Percentiles rank a stretch among this genome's conserved stretches.
Evolutionary conservation across 2,113 vertebrate genomes (phyloP).

Genomic region (Sprattus sprattus): DNA sequence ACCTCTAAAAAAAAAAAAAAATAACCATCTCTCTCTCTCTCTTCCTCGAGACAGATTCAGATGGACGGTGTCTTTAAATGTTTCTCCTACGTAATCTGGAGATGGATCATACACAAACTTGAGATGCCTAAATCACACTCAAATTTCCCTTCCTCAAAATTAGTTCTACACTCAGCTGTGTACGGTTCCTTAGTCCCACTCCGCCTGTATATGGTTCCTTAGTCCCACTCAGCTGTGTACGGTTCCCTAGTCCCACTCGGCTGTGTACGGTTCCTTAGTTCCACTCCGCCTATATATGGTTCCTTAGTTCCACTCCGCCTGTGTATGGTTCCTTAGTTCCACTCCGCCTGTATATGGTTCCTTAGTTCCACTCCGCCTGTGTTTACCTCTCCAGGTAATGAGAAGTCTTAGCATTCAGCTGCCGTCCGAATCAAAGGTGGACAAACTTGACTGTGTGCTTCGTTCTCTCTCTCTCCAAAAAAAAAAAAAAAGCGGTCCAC

Average conservation of each 20-base stretch:
- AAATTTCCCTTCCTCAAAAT: no score
- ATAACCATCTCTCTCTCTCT: not conserved
- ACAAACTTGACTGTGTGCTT: slow-evolving; percentile 23
- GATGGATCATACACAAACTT: not conserved
- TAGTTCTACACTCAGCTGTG: not conserved
- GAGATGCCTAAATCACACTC: not conserved
- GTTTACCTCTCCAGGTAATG: slow-evolving; percentile 25
- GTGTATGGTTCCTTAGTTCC: not conserved
- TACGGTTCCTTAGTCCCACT: not conserved
- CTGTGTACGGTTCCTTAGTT: not conserved
- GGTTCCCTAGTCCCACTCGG: no score
- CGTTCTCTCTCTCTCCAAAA: slow-evolving; percentile 26
- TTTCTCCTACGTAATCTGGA: not conserved
- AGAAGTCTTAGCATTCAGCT: slow-evolving; percentile 23
- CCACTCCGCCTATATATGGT: no score
- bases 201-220: slow-evolving; percentile 16
- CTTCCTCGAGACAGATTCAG: not conserved
- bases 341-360: no score
- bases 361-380: slow-evolving; percentile 13
- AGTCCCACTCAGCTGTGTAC: slow-evolving; percentile 17
- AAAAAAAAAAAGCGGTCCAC: slow-evolving; percentile 19
- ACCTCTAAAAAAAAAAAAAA: slow-evolving; percentile 7
- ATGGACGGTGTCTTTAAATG: not conserved
- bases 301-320: not conserved
- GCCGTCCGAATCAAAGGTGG: slow-evolving; percentile 32